Conservation (phyloP, 2,888 invertebrate genomes). For the Antheraea assamensis region DNA sequence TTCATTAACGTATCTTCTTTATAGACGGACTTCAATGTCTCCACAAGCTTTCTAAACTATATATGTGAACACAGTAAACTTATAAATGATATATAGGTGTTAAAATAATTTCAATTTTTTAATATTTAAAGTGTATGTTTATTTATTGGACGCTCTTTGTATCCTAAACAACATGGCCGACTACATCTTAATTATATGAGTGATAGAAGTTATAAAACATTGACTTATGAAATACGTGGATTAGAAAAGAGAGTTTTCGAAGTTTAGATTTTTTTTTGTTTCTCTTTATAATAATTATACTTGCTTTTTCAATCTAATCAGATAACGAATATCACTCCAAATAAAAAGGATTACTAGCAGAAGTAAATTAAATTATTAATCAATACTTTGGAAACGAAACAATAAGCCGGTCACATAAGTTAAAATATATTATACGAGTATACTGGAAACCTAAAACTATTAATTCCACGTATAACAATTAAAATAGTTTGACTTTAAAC, state of each 20-base stretch:
- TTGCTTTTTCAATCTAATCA: too few relatives aligned
- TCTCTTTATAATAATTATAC: too few relatives aligned
- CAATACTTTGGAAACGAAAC: neutral
- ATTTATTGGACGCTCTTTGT: too few relatives aligned
- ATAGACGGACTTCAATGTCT: neutral
- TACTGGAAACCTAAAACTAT: neutral
- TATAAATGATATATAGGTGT: neutral
- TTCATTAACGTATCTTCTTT: neutral
- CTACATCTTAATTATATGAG: too few relatives aligned
- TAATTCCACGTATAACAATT: neutral
- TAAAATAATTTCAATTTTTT: neutral
- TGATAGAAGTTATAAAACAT: too few relatives aligned
- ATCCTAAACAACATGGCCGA: too few relatives aligned
- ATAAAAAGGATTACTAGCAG: neutral
- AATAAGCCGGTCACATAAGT: neutral
- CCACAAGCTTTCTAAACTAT: neutral
- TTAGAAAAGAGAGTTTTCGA: too few relatives aligned
- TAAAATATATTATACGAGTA: neutral
- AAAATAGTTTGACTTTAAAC: too few relatives aligned
- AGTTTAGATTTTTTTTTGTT: too few relatives aligned
- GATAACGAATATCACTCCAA: neutral
- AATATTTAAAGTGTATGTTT: too few relatives aligned
- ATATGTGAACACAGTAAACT: neutral
- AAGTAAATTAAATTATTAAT: too few relatives aligned
- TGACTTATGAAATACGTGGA: too few relatives aligned